Conservation (phyloP, 2,113 vertebrate species). For the Greenwoodochromis staneri region DNA sequence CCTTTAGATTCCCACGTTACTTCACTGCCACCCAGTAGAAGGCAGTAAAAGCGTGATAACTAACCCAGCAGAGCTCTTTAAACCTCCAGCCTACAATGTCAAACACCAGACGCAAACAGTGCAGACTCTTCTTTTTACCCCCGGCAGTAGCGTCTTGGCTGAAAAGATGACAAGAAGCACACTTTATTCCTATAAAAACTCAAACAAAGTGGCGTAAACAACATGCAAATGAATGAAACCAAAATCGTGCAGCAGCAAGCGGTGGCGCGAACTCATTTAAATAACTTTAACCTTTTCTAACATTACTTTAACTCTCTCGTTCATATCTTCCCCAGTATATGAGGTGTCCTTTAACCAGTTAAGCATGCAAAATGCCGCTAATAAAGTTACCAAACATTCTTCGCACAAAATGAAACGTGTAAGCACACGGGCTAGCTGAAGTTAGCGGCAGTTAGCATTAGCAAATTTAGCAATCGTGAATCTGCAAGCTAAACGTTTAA, state of each 20-base stretch:
- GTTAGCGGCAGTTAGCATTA: slow-evolving; percentile 16
- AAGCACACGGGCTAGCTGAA: background rate
- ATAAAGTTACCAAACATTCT: accelerated
- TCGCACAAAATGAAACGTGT: background rate
- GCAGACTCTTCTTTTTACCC: background rate
- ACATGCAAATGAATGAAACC: background rate
- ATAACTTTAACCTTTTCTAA: background rate
- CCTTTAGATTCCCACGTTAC: slow-evolving; percentile 31
- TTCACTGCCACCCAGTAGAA: slow-evolving; percentile 24
- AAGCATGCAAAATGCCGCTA: accelerated
- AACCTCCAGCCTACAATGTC: background rate
- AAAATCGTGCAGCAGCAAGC: background rate
- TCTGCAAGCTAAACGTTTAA: background rate
- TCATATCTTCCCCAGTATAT: accelerated
- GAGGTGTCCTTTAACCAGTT: accelerated
- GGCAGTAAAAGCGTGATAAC: background rate
- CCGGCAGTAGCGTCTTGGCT: background rate
- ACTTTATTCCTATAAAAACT: background rate
- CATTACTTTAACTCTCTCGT: background rate
- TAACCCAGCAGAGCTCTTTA: background rate
- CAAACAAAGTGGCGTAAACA: background rate
- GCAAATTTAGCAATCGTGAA: slow-evolving; percentile 3
- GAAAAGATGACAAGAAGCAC: background rate
- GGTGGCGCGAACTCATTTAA: slow-evolving; percentile 18
- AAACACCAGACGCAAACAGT: background rate